These are phyloP conservation scores for Poeciliopsis occidentalis DNA, from an alignment of 2,113 vertebrate genomes.

Conservation along the genomic window DNA sequence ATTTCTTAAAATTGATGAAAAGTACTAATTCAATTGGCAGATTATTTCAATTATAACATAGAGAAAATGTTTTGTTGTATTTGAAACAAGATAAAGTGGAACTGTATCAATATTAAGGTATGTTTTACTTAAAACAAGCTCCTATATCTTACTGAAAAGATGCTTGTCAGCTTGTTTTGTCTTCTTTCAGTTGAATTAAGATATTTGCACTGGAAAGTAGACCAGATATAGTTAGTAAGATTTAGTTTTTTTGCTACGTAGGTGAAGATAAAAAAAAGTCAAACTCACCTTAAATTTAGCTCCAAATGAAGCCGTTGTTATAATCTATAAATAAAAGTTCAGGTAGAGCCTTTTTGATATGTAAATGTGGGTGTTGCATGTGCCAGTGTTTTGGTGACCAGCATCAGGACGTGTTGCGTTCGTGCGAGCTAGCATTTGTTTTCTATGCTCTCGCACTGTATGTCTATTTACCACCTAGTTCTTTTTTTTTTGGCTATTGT, in stretches of 20 bases:
- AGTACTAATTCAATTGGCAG: too few relatives aligned
- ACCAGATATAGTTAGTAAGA: too few relatives aligned
- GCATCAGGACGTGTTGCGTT: constrained; percentile 39
- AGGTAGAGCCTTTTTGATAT: constrained; percentile 32
- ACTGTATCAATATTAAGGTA: too few relatives aligned
- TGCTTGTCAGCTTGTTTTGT: too few relatives aligned
- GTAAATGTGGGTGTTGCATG: constrained; percentile 49
- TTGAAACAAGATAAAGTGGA: too few relatives aligned
- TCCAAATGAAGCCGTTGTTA: background rate
- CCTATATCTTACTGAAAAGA: too few relatives aligned
- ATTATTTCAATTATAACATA: too few relatives aligned
- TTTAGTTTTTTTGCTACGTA: background rate
- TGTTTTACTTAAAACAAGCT: too few relatives aligned
- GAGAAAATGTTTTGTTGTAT: too few relatives aligned
- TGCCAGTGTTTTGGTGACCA: constrained; percentile 41
- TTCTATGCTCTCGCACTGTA: constrained; percentile 16
- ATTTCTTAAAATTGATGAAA: too few relatives aligned
- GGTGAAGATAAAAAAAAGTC: background rate
- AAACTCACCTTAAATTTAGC: background rate
- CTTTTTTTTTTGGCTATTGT: constrained; percentile 53
- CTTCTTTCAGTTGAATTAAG: too few relatives aligned
- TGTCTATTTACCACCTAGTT: constrained; percentile 28
- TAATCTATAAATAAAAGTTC: background rate
- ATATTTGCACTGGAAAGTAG: too few relatives aligned
- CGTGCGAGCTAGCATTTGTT: constrained; percentile 43